Conservation (phyloP, 2,113 vertebrate genomes). For the Chamaetylas fuelleborni region DNA sequence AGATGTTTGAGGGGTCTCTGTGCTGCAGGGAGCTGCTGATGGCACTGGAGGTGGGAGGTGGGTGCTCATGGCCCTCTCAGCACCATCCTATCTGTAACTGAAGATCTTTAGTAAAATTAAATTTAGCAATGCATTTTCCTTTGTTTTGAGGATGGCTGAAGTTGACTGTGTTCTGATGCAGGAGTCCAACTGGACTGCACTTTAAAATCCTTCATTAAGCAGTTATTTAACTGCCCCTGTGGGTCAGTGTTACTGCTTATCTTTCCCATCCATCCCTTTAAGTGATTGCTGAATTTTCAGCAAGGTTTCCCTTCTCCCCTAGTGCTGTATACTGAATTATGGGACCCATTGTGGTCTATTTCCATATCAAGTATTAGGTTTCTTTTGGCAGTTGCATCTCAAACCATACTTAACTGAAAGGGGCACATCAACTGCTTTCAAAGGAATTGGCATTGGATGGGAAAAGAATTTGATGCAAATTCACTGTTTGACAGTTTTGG, state of each 20-base stretch:
- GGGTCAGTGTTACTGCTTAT: neutral
- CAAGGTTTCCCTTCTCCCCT: neutral
- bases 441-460: neutral
- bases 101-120: neutral
- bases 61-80: neutral
- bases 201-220: neutral
- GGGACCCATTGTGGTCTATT: neutral
- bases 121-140: neutral
- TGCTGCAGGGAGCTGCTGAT: neutral
- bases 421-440: neutral
- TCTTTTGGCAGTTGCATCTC: neutral
- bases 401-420: neutral
- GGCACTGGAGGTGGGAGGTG: neutral
- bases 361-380: neutral
- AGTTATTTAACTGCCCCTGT: neutral
- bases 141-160: neutral
- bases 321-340: neutral
- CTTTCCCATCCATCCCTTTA: neutral
- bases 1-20: neutral
- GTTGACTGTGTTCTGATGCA: neutral
- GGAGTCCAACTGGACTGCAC: neutral
- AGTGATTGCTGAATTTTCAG: neutral
- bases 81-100: neutral
- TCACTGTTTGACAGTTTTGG: neutral
- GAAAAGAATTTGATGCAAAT: neutral